Percentiles rank a stretch among this genome's conserved stretches.
Evolutionary conservation across 53 echinoderm and acorn worm genomes (phyloP).

Genomic region (Antedon mediterranea): DNA sequence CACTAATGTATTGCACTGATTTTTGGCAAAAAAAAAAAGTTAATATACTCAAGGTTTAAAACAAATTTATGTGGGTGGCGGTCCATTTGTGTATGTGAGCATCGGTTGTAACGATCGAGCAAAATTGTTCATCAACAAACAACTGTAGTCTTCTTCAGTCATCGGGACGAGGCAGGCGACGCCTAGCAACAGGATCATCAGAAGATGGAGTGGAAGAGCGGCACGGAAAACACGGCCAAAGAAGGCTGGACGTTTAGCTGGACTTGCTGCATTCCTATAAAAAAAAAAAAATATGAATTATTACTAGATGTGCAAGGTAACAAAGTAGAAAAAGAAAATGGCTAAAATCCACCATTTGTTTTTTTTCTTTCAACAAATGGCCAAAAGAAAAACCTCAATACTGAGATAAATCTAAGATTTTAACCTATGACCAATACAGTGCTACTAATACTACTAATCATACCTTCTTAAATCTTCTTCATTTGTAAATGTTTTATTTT

Average conservation of each 20-base stretch:
- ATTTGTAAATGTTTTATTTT: too few species aligned
- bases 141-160: conserved; percentile 97
- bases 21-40: not conserved
- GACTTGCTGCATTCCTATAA: not conserved
- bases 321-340: too few species aligned
- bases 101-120: conserved; percentile 86
- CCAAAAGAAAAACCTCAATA: too few species aligned
- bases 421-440: too few species aligned
- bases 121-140: conserved; percentile 86
- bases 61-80: conserved; percentile 55
- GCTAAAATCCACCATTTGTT: too few species aligned
- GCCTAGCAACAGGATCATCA: conserved; percentile 92
- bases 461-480: too few species aligned
- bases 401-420: too few species aligned
- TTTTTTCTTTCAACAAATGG: too few species aligned
- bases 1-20: not conserved
- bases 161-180: conserved; percentile 96
- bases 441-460: too few species aligned
- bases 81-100: conserved; percentile 89
- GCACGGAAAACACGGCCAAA: conserved; percentile 64
- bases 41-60: not conserved
- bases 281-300: too few species aligned
- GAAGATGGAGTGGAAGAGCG: conserved; percentile 78
- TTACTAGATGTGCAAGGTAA: too few species aligned
- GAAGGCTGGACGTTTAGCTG: conserved; percentile 18